Evolutionary conservation across 1,140 invertebrate genomes (phyloP).

Genomic region (Pissodes strobi): DNA sequence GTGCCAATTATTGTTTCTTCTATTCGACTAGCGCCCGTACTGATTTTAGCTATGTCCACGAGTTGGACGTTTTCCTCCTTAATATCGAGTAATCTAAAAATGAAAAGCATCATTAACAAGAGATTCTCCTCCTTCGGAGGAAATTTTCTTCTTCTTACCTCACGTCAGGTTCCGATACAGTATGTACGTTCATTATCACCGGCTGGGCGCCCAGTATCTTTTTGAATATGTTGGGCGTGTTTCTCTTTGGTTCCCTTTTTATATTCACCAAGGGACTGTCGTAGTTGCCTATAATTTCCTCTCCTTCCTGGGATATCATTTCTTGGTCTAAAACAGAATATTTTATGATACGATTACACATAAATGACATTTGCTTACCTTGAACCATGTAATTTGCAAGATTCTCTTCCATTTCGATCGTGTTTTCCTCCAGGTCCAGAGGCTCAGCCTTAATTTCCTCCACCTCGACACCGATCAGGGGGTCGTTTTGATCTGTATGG

Average conservation of each 20-base stretch:
- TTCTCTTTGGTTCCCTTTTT: conserved; percentile 9
- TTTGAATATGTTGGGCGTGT: conserved; percentile 19
- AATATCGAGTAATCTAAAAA: conserved; percentile 12
- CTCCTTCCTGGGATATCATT: conserved; percentile 31
- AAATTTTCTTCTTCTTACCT: conserved; percentile 12
- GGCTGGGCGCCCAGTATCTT: conserved; percentile 32
- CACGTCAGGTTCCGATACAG: conserved; percentile 12
- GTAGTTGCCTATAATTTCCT: conserved; percentile 40
- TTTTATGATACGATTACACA: too few species aligned
- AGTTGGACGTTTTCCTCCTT: conserved; percentile 26
- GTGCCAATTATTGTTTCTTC: conserved; percentile 4
- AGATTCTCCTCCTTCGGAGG: too few species aligned
- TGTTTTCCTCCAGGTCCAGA: conserved; percentile 36
- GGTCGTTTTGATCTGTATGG: conserved; percentile 36
- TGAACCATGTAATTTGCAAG: conserved; percentile 31
- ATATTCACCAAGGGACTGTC: conserved; percentile 42
- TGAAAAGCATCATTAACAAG: not conserved
- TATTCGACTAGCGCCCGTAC: not conserved
- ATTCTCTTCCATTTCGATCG: conserved; percentile 43
- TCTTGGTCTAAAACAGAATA: conserved; percentile 21
- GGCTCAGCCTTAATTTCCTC: conserved; percentile 47
- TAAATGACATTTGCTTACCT: too few species aligned
- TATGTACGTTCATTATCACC: conserved; percentile 40
- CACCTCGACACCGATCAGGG: conserved; percentile 25
- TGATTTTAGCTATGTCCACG: conserved; percentile 27